Evolutionary conservation across 2,888 invertebrate species (phyloP), one percentile per base, ranked within the genome.

Genomic region (Lathronympha strigana): DNA sequence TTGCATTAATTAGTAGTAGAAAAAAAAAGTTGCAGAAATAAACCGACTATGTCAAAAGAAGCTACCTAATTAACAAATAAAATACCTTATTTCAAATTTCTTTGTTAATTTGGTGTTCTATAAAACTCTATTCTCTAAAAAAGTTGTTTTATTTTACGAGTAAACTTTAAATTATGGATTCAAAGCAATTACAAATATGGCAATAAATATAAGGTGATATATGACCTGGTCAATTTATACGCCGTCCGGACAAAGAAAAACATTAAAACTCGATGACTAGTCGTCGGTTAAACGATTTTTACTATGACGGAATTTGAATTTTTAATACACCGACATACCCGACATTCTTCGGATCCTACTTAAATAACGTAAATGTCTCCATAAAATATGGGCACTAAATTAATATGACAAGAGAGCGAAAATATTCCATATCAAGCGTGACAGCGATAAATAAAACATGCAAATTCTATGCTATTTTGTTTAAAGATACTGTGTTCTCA

Each of bases 261-360:
- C 75, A 82, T 81, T 75, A 78, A 84, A 83, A 80, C 84, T 86
- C 85, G 86, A 86, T 85, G 83, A 83, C 79, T 85, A 83, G 84
- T 83, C 79, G 82, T 77, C 81, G 81, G 83, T 83, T 83, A 81
- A 80, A 76, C 75, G 77, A 77, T 78, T 74, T 76, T 72, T 70
- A 73, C 73, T 72, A 71, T 70, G 67, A 67, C 68, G 71, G 76
- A 70, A 78, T 79, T 77, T 74, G 68, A 80, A 82, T 77, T 78
- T 84, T 80, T 83, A 86, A 86, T 84, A 63, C 67, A 77, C 71
- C 69, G 75, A 76, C 69, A 54, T 68, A 69, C 63, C 49, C 70
- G 73, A 72, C 79, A 83, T 89, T 89, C 88, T 81, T 75, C 72
- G 84, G 83, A 86, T 76, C 80, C 75, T 73, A 75, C 78, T 76